Base-by-base conservation (phyloP, 64 coral and sea anemone genomes). In the Pocillopora verrucosa region DNA sequence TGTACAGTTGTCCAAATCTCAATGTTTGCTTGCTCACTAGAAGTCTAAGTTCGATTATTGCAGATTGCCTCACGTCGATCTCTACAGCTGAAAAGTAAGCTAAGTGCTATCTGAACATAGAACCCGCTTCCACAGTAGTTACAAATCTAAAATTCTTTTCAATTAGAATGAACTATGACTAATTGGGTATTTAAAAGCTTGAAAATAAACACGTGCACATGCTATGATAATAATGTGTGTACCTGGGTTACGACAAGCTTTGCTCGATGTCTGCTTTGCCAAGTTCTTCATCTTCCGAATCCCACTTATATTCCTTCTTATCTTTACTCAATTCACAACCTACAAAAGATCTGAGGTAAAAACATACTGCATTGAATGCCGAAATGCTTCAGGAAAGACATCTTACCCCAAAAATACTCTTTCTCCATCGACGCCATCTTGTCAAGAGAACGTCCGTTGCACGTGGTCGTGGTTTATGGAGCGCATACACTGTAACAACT, bases 391-490 rank as follows among this genome's bases (percentile, higher is more conserved):
- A 68, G 58, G 2, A 51, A 58, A 70, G n/a, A 72, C 14, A 12
- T 6, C 90, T 87, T 74, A 92, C 90, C 90, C 90, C 90, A 92
- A 59, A 92, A 92, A 67, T 59, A 84, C 80, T 92, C 90, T 62
- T 92, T 92, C 76, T 92, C 90, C 30, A 92, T 59, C 10, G 83
- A 26, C 64, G 90, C 83, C 90, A 92, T 92, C 64, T 92, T 92
- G 24, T 16, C 22, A 87, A 83, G 80, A 92, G 90, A 92, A 72
- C 82, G 64, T 15, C 57, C 0, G 41, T 51, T 20, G 36, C 82
- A 72, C 82, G 82, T 85, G 82, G 19, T 85, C 36, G 20, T 16
- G 0, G 0, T 67, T 41, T 19, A 22, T 57, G 13, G 5, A 0
- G 5, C 82, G 63, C 82, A 85, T 57, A 56, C 82, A 30, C 82